Evolutionary conservation across 1,140 invertebrate genomes (phyloP).

Genomic region (Orchestia grillus): DNA sequence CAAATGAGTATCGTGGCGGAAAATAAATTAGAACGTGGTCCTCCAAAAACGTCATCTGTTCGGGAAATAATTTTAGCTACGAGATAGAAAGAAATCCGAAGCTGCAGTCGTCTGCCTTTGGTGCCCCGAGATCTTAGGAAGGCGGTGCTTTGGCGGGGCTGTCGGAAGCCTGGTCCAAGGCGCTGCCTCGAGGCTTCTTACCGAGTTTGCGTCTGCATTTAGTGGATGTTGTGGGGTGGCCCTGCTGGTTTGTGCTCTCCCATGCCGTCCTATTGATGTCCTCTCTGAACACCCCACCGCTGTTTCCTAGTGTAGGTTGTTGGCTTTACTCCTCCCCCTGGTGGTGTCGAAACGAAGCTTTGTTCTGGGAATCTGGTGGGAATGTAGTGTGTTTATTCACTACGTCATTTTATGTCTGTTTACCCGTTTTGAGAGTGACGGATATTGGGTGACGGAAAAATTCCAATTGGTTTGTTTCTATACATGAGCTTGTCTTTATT

Average conservation of each 20-base stretch:
- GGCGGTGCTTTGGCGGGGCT: background rate
- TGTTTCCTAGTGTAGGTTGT: background rate
- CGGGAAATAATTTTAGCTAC: background rate
- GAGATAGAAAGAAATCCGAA: background rate
- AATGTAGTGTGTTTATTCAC: background rate
- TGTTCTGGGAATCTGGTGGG: background rate
- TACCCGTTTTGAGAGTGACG: background rate
- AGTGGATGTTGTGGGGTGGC: background rate
- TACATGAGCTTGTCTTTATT: background rate
- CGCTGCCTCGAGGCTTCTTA: background rate
- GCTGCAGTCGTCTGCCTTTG: background rate
- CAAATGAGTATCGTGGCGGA: background rate
- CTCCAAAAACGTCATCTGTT: background rate
- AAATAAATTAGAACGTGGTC: background rate
- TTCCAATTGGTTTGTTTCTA: background rate
- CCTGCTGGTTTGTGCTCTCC: background rate
- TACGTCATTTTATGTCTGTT: background rate
- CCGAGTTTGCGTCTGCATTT: background rate
- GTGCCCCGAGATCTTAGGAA: background rate
- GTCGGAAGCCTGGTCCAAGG: background rate
- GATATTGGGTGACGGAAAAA: background rate
- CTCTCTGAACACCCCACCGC: background rate
- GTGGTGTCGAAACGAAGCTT: background rate
- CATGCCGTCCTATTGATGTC: background rate
- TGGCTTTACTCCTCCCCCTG: background rate